Conservation (phyloP, 2,888 invertebrate genomes). For the Eurytoma californica region DNA sequence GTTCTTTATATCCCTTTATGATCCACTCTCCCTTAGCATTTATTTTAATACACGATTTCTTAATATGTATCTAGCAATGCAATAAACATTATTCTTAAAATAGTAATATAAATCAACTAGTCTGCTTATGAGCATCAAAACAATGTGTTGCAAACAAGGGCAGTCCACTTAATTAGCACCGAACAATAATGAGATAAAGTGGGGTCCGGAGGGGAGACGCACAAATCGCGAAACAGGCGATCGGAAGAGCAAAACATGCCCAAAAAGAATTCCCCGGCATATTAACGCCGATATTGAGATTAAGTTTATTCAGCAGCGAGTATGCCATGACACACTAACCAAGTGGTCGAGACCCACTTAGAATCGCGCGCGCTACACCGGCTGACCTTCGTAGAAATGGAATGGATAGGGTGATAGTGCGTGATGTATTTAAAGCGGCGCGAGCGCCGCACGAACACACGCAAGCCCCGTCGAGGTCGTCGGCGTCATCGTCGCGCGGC, state of each 20-base stretch:
- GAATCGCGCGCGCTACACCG: slow-evolving; percentile 61
- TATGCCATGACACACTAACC: slow-evolving; percentile 75
- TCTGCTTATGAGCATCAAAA: too few species aligned
- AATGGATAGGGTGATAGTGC: slow-evolving; percentile 73
- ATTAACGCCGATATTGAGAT: slow-evolving; percentile 41
- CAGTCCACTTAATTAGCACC: too few species aligned
- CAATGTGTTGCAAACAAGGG: too few species aligned
- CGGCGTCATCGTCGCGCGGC: not conserved
- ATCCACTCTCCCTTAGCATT: too few species aligned
- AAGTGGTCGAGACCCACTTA: slow-evolving; percentile 76
- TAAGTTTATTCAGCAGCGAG: slow-evolving; percentile 63
- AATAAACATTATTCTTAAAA: too few species aligned
- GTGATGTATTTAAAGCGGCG: slow-evolving; percentile 62
- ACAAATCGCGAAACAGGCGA: not conserved
- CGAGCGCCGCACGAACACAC: slow-evolving; percentile 7
- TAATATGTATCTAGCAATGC: too few species aligned
- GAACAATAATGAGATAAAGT: not conserved
- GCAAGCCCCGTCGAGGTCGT: not conserved
- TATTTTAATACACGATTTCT: too few species aligned
- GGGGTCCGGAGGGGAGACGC: not conserved
- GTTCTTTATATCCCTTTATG: too few species aligned
- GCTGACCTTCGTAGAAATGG: slow-evolving; percentile 74
- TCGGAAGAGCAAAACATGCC: not conserved
- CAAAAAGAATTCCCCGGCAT: slow-evolving; percentile 31
- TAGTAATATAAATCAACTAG: too few species aligned